Percentiles rank a stretch among this genome's conserved stretches.
Conservation (phyloP, 2,113 vertebrate genomes). For the Podiceps cristatus region DNA sequence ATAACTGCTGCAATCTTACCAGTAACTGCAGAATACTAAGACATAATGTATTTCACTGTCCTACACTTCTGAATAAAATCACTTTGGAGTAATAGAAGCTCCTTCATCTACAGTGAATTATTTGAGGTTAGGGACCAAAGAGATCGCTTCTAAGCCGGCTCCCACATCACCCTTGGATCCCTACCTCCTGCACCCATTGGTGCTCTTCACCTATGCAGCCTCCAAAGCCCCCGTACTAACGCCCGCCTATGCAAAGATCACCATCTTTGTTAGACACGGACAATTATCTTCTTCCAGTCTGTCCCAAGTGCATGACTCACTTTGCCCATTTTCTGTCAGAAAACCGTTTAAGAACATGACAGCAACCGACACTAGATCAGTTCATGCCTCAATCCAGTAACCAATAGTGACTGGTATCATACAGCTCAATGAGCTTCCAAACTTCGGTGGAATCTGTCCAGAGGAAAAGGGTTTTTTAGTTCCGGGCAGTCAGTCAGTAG, state of each 20-base stretch:
- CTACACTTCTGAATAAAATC: neutral
- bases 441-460: neutral
- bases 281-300: neutral
- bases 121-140: neutral
- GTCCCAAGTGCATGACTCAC: neutral
- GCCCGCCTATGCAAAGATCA: fast-evolving
- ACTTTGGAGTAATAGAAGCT: neutral
- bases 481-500: neutral
- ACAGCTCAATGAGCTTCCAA: neutral
- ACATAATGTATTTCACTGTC: neutral
- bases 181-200: fast-evolving
- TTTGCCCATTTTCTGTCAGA: neutral
- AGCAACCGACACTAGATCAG: neutral
- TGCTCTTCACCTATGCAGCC: neutral
- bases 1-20: too few relatives aligned
- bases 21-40: neutral
- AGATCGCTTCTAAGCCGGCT: neutral
- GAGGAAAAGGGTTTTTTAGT: neutral
- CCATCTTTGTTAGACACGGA: fast-evolving
- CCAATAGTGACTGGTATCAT: neutral
- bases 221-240: neutral
- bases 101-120: neutral
- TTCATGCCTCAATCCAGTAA: neutral
- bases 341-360: neutral
- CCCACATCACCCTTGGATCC: fast-evolving